Evolutionary conservation across 1,140 invertebrate species (phyloP), one percentile per base, ranked within the genome.

Genomic region (Ceratina japonica): DNA sequence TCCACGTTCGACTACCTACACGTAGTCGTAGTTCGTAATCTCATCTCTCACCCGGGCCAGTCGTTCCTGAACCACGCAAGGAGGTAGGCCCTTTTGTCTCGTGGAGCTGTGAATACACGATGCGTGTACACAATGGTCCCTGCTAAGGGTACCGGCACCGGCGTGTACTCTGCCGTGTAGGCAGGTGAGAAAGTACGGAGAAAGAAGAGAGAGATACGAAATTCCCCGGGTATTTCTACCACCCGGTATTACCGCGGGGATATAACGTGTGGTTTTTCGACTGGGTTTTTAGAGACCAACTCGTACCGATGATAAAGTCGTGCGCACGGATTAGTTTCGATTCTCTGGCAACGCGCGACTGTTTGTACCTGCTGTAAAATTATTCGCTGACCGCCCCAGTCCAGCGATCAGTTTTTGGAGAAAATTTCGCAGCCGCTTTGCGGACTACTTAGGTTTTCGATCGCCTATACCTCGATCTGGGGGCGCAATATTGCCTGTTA

Each of bases 21-120:
- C 37, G 37, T 56, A n/a, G 16, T 73, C 37, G 37, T 56, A n/a
- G 16, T 73, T 75, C 79, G 65, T 71, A 73, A 83, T 61, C 75
- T 71, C 79, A 68, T 74, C 75, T 85, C 79, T 74, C 71, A 74
- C 70, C 68, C 79, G 75, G 80, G 71, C 84, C 81, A 87, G 84
- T 87, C 86, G 85, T 79, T 69, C 51, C 73, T 69, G 84, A 90
- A 84, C 90, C 90, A 89, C 90, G 88, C 88, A 91, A 90, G 89
- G 85, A 90, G 87, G 79, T 77, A 82, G 83, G 82, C 78, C 84
- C 90, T 91, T 91, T 92, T 91, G 90, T 92, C 87, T 89, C 82
- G 84, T 75, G 54, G 75, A 87, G 83, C 86, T 87, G 88, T 88
- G 87, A 91, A 91, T 89, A 89, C 88, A 87, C 85, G 79, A 74